These are phyloP conservation scores for Orgyia antiqua DNA, from an alignment of 2,888 invertebrate species.

Conservation along the genomic window DNA sequence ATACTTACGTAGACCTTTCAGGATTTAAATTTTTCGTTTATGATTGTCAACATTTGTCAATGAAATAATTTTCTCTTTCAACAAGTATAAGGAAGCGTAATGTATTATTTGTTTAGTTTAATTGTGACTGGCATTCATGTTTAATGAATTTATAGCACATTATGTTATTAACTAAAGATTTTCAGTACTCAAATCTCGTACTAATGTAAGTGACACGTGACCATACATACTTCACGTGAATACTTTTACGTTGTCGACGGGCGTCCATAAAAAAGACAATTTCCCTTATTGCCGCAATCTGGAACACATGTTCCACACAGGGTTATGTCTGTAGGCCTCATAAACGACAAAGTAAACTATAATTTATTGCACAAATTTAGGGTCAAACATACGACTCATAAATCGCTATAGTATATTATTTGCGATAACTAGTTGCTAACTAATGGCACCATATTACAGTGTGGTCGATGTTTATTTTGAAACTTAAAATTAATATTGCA, in stretches of 20 bases:
- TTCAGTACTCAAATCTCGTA: constrained; percentile 33
- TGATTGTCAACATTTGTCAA: too few species aligned
- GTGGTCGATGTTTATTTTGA: constrained; percentile 16
- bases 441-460: constrained; percentile 31
- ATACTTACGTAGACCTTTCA: too few species aligned
- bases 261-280: constrained; percentile 78
- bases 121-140: not conserved
- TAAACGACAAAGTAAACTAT: constrained; percentile 78
- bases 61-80: too few species aligned
- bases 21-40: too few species aligned
- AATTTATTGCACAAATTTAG: constrained; percentile 74
- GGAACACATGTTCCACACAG: constrained; percentile 68
- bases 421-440: constrained; percentile 36
- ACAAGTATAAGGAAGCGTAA: too few species aligned
- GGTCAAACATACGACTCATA: constrained; percentile 67
- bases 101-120: too few species aligned
- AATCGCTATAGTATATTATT: constrained; percentile 63
- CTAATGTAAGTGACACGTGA: constrained; percentile 33
- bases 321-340: constrained; percentile 72
- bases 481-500: constrained; percentile 14
- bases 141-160: too few species aligned
- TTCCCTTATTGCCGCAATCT: constrained; percentile 77
- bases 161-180: too few species aligned
- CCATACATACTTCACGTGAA: constrained; percentile 45
- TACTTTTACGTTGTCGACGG: constrained; percentile 62